These are phyloP conservation scores for Heterotilapia buettikoferi DNA, from an alignment of 2,113 vertebrate species.

Conservation along the genomic window DNA sequence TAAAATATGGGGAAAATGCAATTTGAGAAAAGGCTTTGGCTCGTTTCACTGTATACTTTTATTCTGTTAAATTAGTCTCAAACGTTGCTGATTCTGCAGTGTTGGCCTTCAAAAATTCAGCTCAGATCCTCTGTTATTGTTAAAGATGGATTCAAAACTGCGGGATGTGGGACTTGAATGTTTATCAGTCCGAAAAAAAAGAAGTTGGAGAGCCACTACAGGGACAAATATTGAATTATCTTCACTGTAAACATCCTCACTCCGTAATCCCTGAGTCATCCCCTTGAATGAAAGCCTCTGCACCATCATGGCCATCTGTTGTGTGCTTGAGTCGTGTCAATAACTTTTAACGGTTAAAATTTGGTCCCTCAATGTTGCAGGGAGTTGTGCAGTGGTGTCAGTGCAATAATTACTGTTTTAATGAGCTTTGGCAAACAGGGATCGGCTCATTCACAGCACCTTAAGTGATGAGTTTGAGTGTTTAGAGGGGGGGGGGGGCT, in stretches of 20 bases:
- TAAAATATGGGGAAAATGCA: fast-evolving
- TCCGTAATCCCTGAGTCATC: background rate
- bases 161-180: background rate
- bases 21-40: background rate
- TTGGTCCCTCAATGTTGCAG: constrained; percentile 10
- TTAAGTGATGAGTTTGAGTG: constrained; percentile 58
- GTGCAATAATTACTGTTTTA: constrained; percentile 73
- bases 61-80: background rate
- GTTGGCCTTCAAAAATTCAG: background rate
- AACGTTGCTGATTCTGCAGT: background rate
- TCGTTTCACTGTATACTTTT: background rate
- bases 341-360: constrained; percentile 56
- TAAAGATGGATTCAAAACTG: background rate
- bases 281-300: background rate
- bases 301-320: constrained; percentile 35
- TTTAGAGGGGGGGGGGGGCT: constrained; percentile 57
- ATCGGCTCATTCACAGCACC: constrained; percentile 46
- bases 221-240: background rate
- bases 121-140: background rate
- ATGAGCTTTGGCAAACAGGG: constrained; percentile 61
- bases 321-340: constrained; percentile 26
- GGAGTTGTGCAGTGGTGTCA: constrained; percentile 64
- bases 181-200: background rate
- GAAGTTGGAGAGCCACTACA: background rate
- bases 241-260: background rate